phyloP scores from a whole-genome alignment of 1,140 invertebrate genomes.

The Lethrus apterus region DNA sequence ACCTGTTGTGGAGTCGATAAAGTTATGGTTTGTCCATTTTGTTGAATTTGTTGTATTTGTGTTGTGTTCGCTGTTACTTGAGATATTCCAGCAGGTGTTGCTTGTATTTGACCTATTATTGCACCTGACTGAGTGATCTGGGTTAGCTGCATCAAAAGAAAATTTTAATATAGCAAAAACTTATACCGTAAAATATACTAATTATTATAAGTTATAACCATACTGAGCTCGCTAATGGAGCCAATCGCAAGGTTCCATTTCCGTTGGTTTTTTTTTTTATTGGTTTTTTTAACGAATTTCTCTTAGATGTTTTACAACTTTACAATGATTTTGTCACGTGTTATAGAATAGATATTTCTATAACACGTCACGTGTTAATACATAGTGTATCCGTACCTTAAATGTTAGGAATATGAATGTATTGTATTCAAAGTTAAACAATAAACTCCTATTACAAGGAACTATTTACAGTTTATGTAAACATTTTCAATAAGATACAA shows the following conservation, averaged over 20 bases:
- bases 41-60: slow-evolving; percentile 43
- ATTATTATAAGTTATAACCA: neutral
- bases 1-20: slow-evolving; percentile 34
- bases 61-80: slow-evolving; percentile 30
- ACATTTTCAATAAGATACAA: neutral
- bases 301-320: too few relatives aligned
- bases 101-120: slow-evolving; percentile 43
- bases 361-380: too few relatives aligned
- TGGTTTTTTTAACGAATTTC: too few relatives aligned
- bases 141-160: slow-evolving; percentile 32
- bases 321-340: neutral
- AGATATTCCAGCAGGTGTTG: slow-evolving; percentile 34
- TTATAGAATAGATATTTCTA: neutral
- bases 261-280: neutral
- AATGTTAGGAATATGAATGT: neutral
- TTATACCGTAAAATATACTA: neutral
- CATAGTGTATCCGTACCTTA: neutral
- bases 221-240: neutral
- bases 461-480: neutral
- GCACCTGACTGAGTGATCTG: slow-evolving; percentile 44
- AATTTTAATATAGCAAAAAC: slow-evolving; percentile 4
- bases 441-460: neutral
- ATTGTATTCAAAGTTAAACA: neutral
- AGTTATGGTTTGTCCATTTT: slow-evolving; percentile 38
- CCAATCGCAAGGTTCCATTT: neutral